Base-by-base conservation (phyloP, 2,113 vertebrate genomes). In the Percopsis transmontana region DNA sequence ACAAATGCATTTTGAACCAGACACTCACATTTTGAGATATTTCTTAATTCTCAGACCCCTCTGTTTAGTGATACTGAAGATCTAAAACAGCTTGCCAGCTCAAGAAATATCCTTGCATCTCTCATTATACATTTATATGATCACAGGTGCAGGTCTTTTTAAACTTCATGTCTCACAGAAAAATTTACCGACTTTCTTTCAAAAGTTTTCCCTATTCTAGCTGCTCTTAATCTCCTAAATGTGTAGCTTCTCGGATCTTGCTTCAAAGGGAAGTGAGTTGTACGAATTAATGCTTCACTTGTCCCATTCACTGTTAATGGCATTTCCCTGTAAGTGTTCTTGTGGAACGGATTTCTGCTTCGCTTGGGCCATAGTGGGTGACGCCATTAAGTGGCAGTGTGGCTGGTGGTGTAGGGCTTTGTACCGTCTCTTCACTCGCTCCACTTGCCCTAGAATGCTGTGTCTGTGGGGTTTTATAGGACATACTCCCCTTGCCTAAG, bases 221-320 rank as follows among this genome's bases (percentile, higher is more conserved):
- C 62, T 21, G 44, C 33, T 0, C 40, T 23, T 69, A 63, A 59
- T 63, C 40, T 62, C 54, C 47, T 44, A 39, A 47, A 42, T 63
- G 5, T 53, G 50, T 15, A 40, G 9, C 57, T 50, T 24, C 38
- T 48, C 54, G 59, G 44, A 68, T 59, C 48, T 53, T 0, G 21
- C 40, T 61, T 12, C 53, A 81, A 39, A 59, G 0, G 1, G 42
- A 55, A 6, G 19, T 44, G 24, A 51, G 19, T 14, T 57, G 51
- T 67, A 57, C 51, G 54, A 62, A 48, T 70, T 12, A 52, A 63
- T 18, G 21, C 66, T 58, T 73, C 45, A 61, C 20, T 51, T 48
- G 20, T 50, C 63, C 27, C 58, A 62, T 53, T 74, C 50, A 47
- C 61, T 0, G 40, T 15, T 69, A 61, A 82, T 71, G 57, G 53